Base-by-base conservation (phyloP, 2,113 vertebrate species). In the Trematomus loennbergii region DNA sequence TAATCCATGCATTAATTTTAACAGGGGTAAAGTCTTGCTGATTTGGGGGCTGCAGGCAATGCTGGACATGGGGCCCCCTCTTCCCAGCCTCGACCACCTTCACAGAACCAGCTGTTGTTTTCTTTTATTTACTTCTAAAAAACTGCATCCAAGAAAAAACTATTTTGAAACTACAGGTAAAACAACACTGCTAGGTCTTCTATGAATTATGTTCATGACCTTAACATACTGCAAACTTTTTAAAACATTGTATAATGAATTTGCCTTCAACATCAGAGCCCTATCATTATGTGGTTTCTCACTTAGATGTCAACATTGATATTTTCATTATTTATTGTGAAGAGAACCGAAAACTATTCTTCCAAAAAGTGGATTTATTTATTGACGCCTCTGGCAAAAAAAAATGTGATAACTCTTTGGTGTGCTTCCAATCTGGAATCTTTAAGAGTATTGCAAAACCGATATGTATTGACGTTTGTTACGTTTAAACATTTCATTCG, bases 1-100 rank as follows among this genome's bases (percentile, higher is more conserved):
- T 15, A 13, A 33, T 52, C n/a, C 25, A 36, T 49, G 10, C n/a
- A 53, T 15, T 9, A n/a, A 55, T 71, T 49, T 67, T 3, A 50
- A 59, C 72, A 78, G 64, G 61, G 72, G 55, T 54, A 49, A n/a
- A n/a, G n/a, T n/a, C 59, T 10, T 18, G 1, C 40, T 67, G 20
- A 48, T 66, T 65, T 69, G 4, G 3, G 20, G 57, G 25, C 13
- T 22, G 7, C 12, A 3, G 49, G 59, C 17, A 62, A 7, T 20
- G 20, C n/a, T 11, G 12, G 52, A 8, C 6, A 18, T 6, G 3
- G 40, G 43, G 9, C 11, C 48, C 50, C 66, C 20, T 69, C 7
- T 5, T 13, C 22, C 18, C 5, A 49, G 2, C 50, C 25, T 5
- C 29, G 20, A 12, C 12, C 12, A 16, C 46, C 3, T 5, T 45